Evolutionary conservation across 37 sponge, comb jelly and placozoan genomes (phyloP), one percentile per base, ranked within the genome.

Genomic region (Beroe forskalii): DNA sequence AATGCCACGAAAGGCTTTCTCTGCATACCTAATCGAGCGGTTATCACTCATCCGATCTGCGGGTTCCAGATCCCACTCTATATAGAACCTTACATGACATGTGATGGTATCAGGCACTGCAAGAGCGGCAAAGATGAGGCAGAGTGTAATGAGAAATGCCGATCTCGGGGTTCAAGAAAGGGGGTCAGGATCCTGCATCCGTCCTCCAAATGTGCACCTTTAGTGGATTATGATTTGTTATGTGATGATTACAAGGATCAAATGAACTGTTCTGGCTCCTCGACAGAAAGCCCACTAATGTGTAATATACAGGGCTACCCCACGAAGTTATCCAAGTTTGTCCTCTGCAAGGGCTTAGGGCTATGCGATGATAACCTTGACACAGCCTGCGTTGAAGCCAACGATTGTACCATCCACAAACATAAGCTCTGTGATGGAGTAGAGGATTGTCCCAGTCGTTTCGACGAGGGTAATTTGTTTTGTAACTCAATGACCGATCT

Each of bases 331-430:
- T 69, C 72, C 17, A 32, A 69, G 33, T 32, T 35, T 33, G 38
- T 69, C 8, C 1, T 69, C 28, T 69, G 72, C 39, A 69, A 69
- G 32, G 17, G 32, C 38, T 17, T 36, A 2, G 19, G 38, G 35
- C 72, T 69, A 12, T 69, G 72, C 17, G 72, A 69, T 36, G 72
- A 69, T 17, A 37, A 37, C 32, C 4, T 69, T 2, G 72, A 69
- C 19, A 69, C 27, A 9, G 19, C 28, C 1, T 69, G 72, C 32
- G 35, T 69, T 20, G 32, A 36, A 12, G 4, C 72, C 1, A 2
- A 35, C 36, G 72, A 69, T 2, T 69, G 72, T 37, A 69, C 17
- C 33, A 69, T 69, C 32, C 72, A 69, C 38, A 69, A 69, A 36
- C 72, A 69, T 37, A 69, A 37, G 38, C 17, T 69, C 0, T 69